A percentile compares a stretch with the other conserved stretches of the same genome.
Evolutionary conservation across 2,797 vertebrate species (phyloP).

Genomic region (Loris lydekkerianus): DNA sequence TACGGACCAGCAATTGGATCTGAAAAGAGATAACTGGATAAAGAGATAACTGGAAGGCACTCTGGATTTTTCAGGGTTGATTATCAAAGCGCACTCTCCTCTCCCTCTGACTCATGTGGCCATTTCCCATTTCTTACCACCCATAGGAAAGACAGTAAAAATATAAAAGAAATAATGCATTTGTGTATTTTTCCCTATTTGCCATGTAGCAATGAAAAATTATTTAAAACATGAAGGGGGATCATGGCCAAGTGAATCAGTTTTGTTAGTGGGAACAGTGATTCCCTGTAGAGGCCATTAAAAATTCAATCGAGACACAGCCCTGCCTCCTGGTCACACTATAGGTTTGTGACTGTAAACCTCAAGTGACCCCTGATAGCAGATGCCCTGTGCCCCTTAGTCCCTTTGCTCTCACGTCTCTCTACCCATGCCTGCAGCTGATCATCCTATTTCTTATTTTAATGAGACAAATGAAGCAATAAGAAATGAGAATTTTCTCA

Average conservation of each 20-base stretch:
- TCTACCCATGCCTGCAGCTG: not conserved
- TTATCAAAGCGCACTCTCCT: not conserved
- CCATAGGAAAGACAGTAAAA: not conserved
- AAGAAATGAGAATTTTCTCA: not conserved
- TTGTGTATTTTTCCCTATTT: not conserved
- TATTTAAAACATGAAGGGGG: not conserved
- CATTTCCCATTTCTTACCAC: not conserved
- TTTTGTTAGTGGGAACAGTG: not conserved
- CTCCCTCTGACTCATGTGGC: not conserved
- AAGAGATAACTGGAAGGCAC: not conserved
- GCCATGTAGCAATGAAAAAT: not conserved
- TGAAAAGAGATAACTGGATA: not conserved
- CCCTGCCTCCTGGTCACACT: not conserved
- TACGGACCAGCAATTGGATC: not conserved
- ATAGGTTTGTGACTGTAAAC: not conserved
- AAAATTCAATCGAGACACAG: not conserved
- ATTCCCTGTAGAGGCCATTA: not conserved
- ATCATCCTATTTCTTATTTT: not conserved
- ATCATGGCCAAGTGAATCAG: not conserved
- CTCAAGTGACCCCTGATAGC: not conserved
- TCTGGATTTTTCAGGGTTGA: not conserved
- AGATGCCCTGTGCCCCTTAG: accelerated
- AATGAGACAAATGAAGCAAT: not conserved
- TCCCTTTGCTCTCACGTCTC: not conserved
- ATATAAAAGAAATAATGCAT: not conserved